These are phyloP conservation scores for Nycticorax nycticorax DNA, from an alignment of 2,113 vertebrate genomes.

Conservation along the genomic window DNA sequence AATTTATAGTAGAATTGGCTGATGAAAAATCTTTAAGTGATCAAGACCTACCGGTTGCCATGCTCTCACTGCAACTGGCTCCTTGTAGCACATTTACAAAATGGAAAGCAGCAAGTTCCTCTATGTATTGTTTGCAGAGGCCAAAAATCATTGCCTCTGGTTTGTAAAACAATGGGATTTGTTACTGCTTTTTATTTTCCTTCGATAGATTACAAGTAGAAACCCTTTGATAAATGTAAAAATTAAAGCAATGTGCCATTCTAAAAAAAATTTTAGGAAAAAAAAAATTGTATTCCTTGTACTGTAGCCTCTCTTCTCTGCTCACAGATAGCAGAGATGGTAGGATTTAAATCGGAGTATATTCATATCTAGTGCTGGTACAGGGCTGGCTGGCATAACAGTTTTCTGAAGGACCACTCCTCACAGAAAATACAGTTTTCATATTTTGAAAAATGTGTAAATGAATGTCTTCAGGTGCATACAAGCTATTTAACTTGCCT, in stretches of 20 bases:
- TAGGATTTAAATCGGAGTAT: neutral
- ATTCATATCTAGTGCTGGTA: neutral
- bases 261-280: neutral
- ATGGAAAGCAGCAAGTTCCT: neutral
- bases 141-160: neutral
- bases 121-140: neutral
- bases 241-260: neutral
- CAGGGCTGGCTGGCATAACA: neutral
- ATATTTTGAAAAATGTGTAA: neutral
- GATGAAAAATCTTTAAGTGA: neutral
- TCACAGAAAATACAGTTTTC: neutral
- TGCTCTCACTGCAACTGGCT: neutral
- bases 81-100: neutral
- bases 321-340: neutral
- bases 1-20: conserved; percentile 1
- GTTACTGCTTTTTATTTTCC: conserved; percentile 2
- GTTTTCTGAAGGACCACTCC: neutral
- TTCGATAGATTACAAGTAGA: neutral
- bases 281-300: neutral
- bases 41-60: neutral
- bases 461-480: neutral
- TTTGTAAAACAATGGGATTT: neutral
- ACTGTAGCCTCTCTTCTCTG: neutral
- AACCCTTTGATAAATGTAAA: neutral
- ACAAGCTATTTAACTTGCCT: neutral